Base-by-base conservation (phyloP, 2,888 invertebrate species). In the Lochmaea capreae region DNA sequence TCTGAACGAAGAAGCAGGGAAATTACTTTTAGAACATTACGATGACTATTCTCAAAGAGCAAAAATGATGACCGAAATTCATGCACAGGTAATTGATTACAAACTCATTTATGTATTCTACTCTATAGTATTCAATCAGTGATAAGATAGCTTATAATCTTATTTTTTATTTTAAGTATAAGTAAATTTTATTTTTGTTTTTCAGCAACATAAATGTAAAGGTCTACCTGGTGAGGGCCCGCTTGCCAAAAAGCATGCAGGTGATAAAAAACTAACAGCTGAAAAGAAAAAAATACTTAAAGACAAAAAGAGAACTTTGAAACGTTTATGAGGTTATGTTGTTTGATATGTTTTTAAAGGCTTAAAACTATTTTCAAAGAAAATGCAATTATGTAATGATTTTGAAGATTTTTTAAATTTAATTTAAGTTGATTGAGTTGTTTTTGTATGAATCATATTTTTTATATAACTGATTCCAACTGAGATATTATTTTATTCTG, bases 1-100 rank as follows among this genome's bases (percentile, higher is more conserved):
- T 81, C 91, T 98, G 81, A 98, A 98, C 87, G 98, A 97, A 86
- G 98, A 98, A 88, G 98, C 98, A 71, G 98, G 97, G 18, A 97
- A 96, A 88, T 89, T 98, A 86, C 89, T 98, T 79, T 90, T 97
- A 82, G 97, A 97, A 88, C 93, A 93, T 84, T 98, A 98, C 87
- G 95, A 96, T 86, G 96, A 95, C 87, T 98, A 98, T 89, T 96
- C 93, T 76, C 92, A 93, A 85, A 89, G 96, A 84, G 96, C 96
- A 49, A 93, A 93, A 88, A 93, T 96, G 93, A 95, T 95, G 93
- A 96, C 96, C 59, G 95, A 96, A 89, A 95, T 96, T 82, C 96
- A 96, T 89, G 96, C 96, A 57, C 91, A 91, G 89, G 92, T 92
- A 87, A 85, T 33, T 61, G 5, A 42, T 33, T 12, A 11, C 58